These are phyloP conservation scores for Elmis aenea DNA, from an alignment of 2,888 invertebrate species.

Conservation along the genomic window DNA sequence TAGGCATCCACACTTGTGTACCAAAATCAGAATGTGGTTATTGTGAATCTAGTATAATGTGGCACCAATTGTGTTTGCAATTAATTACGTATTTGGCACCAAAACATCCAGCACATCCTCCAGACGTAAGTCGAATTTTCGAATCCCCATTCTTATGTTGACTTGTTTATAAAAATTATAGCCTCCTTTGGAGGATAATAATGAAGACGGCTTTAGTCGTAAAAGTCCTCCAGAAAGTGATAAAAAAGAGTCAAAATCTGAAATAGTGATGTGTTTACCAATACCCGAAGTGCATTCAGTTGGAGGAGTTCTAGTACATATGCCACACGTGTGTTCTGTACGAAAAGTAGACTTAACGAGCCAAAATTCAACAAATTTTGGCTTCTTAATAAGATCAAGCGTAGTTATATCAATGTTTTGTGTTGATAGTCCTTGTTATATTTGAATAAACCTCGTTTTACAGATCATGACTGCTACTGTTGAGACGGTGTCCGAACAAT, in stretches of 20 bases:
- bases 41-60: slow-evolving; percentile 90
- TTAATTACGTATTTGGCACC: slow-evolving; percentile 77
- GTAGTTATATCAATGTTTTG: not conserved
- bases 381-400: not conserved
- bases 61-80: slow-evolving; percentile 85
- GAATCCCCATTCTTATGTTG: no score
- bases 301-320: slow-evolving; percentile 83
- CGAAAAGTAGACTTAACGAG: slow-evolving; percentile 32
- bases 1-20: slow-evolving; percentile 59
- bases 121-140: slow-evolving; percentile 61
- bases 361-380: slow-evolving; percentile 7
- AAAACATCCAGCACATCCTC: slow-evolving; percentile 65
- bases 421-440: not conserved
- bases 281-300: slow-evolving; percentile 71
- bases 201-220: slow-evolving; percentile 60
- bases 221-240: slow-evolving; percentile 70
- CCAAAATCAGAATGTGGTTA: slow-evolving; percentile 75
- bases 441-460: slow-evolving; percentile 28
- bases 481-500: slow-evolving; percentile 85
- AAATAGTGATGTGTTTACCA: slow-evolving; percentile 58
- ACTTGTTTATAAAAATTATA: slow-evolving; percentile 41
- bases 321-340: slow-evolving; percentile 82
- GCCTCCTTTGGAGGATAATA: slow-evolving; percentile 64
- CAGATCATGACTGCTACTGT: slow-evolving; percentile 95
- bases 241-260: slow-evolving; percentile 60